Evolutionary conservation across 2,797 vertebrate species (phyloP).

Genomic region (Trachurus trachurus): DNA sequence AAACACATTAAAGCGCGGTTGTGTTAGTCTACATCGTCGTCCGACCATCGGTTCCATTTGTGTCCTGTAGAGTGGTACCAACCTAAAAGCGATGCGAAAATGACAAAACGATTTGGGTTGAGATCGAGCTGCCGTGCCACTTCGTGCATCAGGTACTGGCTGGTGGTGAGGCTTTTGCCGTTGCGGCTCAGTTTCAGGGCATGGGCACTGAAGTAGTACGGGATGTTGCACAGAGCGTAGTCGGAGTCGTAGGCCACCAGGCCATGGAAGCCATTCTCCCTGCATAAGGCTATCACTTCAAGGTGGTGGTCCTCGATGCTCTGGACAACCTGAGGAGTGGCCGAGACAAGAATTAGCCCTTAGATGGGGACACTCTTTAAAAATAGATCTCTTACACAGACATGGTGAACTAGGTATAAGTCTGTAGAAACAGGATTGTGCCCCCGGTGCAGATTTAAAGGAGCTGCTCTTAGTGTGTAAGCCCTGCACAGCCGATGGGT

Average conservation of each 20-base stretch:
- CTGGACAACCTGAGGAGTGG: constrained; percentile 91
- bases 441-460: neutral
- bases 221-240: constrained; percentile 96
- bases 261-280: constrained; percentile 95
- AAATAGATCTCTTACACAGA: constrained; percentile 21
- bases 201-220: constrained; percentile 96
- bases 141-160: constrained; percentile 98
- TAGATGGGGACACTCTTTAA: neutral
- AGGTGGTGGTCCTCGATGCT: constrained; percentile 98
- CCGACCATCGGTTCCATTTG: rapidly evolving
- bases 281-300: constrained; percentile 95
- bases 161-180: constrained; percentile 97
- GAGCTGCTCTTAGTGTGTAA: constrained; percentile 19
- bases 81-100: constrained; percentile 98
- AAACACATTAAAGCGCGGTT: neutral
- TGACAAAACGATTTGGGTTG: constrained; percentile 94
- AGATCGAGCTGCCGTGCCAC: constrained; percentile 97
- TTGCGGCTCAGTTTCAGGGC: constrained; percentile 98
- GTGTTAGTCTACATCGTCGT: neutral
- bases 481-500: neutral
- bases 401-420: neutral
- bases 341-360: neutral
- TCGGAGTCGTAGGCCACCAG: constrained; percentile 96
- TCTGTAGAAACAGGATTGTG: neutral
- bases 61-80: constrained; percentile 37